Conservation (phyloP, 2,797 vertebrate species). For the Calcarius lapponicus region DNA sequence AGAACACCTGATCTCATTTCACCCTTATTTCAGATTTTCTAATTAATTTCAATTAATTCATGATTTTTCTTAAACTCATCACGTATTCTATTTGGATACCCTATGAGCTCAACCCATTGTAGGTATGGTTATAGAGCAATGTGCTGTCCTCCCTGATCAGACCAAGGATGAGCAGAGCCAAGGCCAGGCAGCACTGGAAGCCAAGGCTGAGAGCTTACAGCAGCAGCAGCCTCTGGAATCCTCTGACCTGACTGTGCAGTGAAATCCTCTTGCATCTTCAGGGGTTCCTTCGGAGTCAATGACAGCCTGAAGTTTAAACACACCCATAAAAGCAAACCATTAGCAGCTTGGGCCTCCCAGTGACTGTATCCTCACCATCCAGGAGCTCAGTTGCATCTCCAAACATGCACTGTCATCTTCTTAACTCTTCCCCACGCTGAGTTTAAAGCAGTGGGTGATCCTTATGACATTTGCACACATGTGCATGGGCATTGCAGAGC, state of each 20-base stretch:
- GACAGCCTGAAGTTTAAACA: constrained; percentile 42
- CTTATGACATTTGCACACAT: rapidly evolving
- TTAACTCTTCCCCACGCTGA: background rate
- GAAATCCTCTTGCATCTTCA: constrained; percentile 37
- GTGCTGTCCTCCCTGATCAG: constrained; percentile 13
- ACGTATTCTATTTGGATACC: background rate
- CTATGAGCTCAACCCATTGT: background rate
- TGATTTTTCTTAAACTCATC: background rate
- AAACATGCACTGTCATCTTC: background rate
- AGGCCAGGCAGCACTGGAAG: background rate
- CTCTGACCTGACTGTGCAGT: rapidly evolving
- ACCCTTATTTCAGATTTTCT: background rate
- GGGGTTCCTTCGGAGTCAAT: background rate
- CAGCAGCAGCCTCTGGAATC: background rate
- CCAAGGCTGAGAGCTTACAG: background rate
- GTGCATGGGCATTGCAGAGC: background rate
- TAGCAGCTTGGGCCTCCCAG: background rate
- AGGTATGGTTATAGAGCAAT: background rate
- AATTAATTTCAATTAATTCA: background rate
- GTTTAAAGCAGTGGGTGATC: background rate
- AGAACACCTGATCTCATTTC: background rate
- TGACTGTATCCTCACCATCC: background rate
- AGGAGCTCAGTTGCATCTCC: background rate
- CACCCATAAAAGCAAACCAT: constrained; percentile 19
- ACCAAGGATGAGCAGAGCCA: background rate